Conservation (phyloP, 1,140 invertebrate genomes). For the Drosophila orena region DNA sequence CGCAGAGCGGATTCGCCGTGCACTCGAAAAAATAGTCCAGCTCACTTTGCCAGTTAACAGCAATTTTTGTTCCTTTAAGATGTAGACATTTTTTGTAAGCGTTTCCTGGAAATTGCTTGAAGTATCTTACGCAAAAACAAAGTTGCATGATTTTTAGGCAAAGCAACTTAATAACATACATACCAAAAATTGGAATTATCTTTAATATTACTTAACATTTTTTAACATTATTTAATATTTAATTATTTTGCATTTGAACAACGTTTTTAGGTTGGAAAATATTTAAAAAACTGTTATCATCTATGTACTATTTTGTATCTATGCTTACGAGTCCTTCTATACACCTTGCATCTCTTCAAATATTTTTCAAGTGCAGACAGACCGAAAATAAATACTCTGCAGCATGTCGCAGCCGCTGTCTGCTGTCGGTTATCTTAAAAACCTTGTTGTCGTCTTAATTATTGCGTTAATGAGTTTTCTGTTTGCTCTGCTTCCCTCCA, state of each 20-base stretch:
- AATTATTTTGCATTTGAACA: too few species aligned
- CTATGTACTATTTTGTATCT: not conserved
- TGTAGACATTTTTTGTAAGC: too few species aligned
- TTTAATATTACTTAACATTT: too few species aligned
- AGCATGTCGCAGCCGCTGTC: conserved; percentile 57
- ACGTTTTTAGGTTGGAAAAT: not conserved
- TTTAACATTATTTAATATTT: too few species aligned
- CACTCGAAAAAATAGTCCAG: conserved; percentile 4
- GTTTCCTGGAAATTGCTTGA: too few species aligned
- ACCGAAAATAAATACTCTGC: conserved; percentile 42
- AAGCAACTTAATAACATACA: too few species aligned
- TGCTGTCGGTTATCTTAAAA: conserved; percentile 82
- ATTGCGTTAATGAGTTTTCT: conserved; percentile 84
- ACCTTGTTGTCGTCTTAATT: conserved; percentile 85
- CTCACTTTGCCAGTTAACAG: too few species aligned
- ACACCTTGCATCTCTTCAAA: not conserved
- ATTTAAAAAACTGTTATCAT: not conserved
- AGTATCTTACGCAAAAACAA: too few species aligned
- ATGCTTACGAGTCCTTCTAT: too few species aligned
- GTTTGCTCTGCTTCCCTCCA: conserved; percentile 69
- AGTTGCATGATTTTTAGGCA: too few species aligned
- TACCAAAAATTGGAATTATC: too few species aligned
- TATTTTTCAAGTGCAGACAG: conserved; percentile 17
- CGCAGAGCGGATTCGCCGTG: conserved; percentile 13
- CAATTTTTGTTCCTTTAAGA: too few species aligned